Evolutionary conservation across 2,888 invertebrate species (phyloP), one percentile per base, ranked within the genome.

Genomic region (Chouioia cunea): DNA sequence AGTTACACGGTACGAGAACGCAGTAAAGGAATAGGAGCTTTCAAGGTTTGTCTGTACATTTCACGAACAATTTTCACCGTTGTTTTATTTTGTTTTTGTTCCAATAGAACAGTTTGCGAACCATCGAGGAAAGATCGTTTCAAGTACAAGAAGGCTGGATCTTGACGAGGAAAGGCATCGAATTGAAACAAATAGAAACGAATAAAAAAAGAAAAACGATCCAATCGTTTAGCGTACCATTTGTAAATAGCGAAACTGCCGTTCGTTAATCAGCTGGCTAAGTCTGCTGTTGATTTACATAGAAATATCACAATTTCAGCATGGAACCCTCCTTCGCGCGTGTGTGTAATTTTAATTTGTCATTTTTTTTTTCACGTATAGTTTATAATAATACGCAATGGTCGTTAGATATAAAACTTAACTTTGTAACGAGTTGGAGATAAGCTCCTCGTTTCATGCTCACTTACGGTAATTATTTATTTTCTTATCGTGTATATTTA

Each of bases 231-330:
- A 16, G 16, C 43, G 44, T 15, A 4, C 6, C 23, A 12, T 47
- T 46, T 58, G 4, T 54, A 59, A 56, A 66, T 52, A 64, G 44
- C 65, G 48, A 58, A 47, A 57, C 48, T 50, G 46, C 23, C 18
- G 18, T 50, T 56, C 22, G 16, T 18, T 57, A 3, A 53, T 58
- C 44, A 18, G 46, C 66, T 59, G 46, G 50, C 50, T 66, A 53
- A 18, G n/a, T 54, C 52, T 58, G 54, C 46, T 53, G 70, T 64
- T 70, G 70, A 56, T 52, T 57, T 63, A 63, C 64, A 22, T 65
- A 65, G 67, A 72, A 68, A 72, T 72, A 72, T 72, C 72, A 72
- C 72, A 72, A 72, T 68, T 65, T 72, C 72, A 65, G 72, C 72
- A 54, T 54, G 68, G 56, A 65, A 65, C 18, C 68, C 58, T 52